Evolutionary conservation across 2,797 vertebrate species (phyloP), one percentile per base, ranked within the genome.

Genomic region (Choloepus didactylus): DNA sequence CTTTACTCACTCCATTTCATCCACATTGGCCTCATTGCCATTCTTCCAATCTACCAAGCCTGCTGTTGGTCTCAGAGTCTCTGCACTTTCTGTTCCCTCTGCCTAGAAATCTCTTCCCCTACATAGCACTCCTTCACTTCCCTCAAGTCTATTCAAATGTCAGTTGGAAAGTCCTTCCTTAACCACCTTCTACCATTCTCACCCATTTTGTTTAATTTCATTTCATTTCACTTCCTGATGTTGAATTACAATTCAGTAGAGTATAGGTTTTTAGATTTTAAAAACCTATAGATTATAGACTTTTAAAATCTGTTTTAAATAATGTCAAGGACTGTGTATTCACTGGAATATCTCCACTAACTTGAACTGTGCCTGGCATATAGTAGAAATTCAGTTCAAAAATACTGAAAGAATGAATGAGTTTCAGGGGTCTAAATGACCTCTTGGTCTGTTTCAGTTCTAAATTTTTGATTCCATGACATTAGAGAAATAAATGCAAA

Each of bases 131-230:
- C 23, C 27, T 84, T 70, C 64, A 59, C 18, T 35, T 16, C n/a
- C 15, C 14, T 29, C 9, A 25, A 16, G 14, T 91, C n/a, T 91
- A 67, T 67, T 59, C 35, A 49, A n/a, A 41, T 16, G 19, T 64
- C 69, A 66, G 5, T 64, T 41, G 60, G 90, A 64, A 66, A 66
- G n/a, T 31, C 23, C 67, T 80, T 87, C 29, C 41, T 21, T 60
- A 69, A 27, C 41, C 27, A 59, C 7, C 2, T 38, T 69, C 72
- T 64, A 80, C 5, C 27, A 9, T 6, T 62, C 29, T 75, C 31
- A 88, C 56, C 56, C 14, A 51, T 59, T 64, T 64, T 80, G 27
- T 54, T 94, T 95, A 69, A 66, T 54, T 93, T 91, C 46, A 85
- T 18, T 5, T 69, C 21, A 46, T 60, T 49, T 75, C 11, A 70